These are phyloP conservation scores for Tragopan temminckii DNA, from an alignment of 2,797 vertebrate genomes.

Conservation along the genomic window DNA sequence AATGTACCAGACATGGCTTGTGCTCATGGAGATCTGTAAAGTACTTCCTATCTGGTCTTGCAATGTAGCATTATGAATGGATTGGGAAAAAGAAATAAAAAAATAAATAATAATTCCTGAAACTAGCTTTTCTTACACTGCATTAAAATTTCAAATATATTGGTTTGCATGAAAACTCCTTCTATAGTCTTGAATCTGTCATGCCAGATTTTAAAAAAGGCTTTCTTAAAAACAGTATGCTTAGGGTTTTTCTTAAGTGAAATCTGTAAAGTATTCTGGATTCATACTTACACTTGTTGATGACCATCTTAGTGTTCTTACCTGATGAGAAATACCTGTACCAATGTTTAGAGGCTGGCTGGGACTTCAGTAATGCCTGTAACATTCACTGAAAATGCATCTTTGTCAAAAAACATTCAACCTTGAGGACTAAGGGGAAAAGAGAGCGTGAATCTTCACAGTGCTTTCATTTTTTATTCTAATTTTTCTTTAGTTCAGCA, in stretches of 20 bases:
- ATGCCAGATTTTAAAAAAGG: not conserved
- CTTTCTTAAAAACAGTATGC: not conserved
- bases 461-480: not conserved
- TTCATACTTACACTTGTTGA: not conserved
- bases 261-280: not conserved
- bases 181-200: not conserved
- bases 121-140: not conserved
- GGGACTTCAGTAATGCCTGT: not conserved
- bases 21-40: not conserved
- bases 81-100: rapidly evolving
- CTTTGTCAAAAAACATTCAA: not conserved
- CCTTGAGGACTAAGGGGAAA: not conserved
- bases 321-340: not conserved
- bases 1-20: rapidly evolving
- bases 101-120: not conserved
- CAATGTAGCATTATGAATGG: not conserved
- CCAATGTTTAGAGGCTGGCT: not conserved
- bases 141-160: not conserved
- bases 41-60: not conserved
- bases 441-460: not conserved
- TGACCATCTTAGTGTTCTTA: not conserved
- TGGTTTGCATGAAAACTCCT: not conserved
- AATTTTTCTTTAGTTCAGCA: not conserved
- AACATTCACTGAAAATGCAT: not conserved
- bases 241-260: not conserved